Percentiles rank a stretch among this genome's conserved stretches.
Conservation (phyloP, 2,113 vertebrate genomes). For the Phrynocephalus versicolor region DNA sequence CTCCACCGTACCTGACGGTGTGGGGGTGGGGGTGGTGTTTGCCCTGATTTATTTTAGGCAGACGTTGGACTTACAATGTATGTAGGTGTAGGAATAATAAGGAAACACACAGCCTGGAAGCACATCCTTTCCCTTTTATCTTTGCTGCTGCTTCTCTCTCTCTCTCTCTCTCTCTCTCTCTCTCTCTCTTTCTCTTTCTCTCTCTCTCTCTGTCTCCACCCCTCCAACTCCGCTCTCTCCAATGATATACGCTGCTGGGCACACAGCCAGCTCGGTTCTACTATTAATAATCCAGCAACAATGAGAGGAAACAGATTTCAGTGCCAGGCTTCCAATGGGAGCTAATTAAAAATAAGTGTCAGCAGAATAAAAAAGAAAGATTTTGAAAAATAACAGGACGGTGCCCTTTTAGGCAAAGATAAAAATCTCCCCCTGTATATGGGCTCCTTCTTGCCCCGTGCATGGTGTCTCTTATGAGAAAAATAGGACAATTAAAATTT, state of each 20-base stretch:
- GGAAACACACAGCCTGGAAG: constrained; percentile 2
- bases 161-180: constrained; percentile 1
- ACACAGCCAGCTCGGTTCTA: not conserved
- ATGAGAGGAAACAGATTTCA: constrained; percentile 60
- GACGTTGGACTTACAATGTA: not conserved
- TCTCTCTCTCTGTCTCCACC: not conserved
- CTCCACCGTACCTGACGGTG: not conserved
- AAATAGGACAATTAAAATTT: constrained; percentile 49
- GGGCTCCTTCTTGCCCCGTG: constrained; percentile 44
- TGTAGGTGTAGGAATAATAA: not conserved
- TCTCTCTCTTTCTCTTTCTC: not conserved
- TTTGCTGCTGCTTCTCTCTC: not conserved
- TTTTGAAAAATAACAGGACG: constrained; percentile 60
- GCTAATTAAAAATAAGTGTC: constrained; percentile 70
- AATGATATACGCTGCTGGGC: constrained; percentile 5
- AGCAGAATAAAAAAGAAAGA: constrained; percentile 59
- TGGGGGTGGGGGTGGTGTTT: too few species aligned
- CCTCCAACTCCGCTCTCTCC: not conserved
- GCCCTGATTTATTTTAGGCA: not conserved
- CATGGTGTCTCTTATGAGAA: constrained; percentile 44
- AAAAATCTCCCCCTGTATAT: constrained; percentile 43
- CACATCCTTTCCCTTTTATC: constrained; percentile 23
- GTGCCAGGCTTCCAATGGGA: constrained; percentile 60
- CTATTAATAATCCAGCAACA: constrained; percentile 32
- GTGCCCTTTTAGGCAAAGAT: constrained; percentile 50